A percentile compares a stretch with the other conserved stretches of the same genome.
These are phyloP conservation scores for Ectemnius lituratus DNA, from an alignment of 2,888 invertebrate genomes.

Conservation along the genomic window DNA sequence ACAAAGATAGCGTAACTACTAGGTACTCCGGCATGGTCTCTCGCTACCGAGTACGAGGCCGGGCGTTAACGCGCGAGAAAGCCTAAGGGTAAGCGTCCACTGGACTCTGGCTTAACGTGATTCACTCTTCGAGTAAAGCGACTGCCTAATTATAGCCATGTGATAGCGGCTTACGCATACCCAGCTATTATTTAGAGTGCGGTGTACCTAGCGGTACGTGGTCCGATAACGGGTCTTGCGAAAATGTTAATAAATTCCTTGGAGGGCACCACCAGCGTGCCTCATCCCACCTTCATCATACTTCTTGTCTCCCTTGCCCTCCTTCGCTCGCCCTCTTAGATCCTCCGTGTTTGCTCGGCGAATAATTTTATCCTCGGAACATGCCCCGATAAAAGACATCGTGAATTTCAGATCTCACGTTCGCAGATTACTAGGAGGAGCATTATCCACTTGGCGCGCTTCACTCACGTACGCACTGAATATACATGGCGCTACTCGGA, in stretches of 20 bases:
- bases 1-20: slow-evolving; percentile 69
- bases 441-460: no score
- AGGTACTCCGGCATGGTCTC: slow-evolving; percentile 45
- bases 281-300: no score
- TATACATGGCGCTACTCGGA: no score
- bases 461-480: no score
- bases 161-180: slow-evolving; percentile 69
- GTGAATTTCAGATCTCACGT: neutral
- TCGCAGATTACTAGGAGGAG: neutral
- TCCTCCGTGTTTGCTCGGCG: no score
- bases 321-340: no score
- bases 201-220: slow-evolving; percentile 60
- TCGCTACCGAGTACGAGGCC: neutral
- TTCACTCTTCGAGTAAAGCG: slow-evolving; percentile 65
- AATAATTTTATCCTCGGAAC: no score
- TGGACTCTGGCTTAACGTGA: slow-evolving; percentile 62
- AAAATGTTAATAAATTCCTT: slow-evolving; percentile 37
- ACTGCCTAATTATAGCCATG: slow-evolving; percentile 67
- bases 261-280: no score
- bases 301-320: no score
- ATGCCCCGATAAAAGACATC: no score
- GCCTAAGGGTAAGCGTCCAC: slow-evolving; percentile 33
- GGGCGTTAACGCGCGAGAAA: slow-evolving; percentile 20
- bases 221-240: slow-evolving; percentile 40
- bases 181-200: slow-evolving; percentile 62